Base-by-base conservation (phyloP, 2,113 vertebrate species). In the Plotosus lineatus region DNA sequence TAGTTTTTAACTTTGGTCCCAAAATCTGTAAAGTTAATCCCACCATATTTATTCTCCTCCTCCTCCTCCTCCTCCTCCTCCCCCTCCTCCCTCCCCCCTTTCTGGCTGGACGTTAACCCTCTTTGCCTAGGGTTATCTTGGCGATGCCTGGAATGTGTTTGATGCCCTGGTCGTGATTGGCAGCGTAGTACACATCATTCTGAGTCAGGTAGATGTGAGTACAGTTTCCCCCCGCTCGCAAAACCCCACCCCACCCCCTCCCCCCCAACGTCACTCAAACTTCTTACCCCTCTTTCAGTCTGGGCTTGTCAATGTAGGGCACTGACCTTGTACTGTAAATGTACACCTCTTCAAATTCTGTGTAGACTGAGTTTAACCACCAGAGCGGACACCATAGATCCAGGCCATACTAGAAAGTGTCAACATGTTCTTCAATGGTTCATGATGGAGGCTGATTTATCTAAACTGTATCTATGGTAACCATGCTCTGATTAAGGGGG, bases 181-280 rank as follows among this genome's bases (percentile, higher is more conserved):
- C 96, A 99, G 98, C 94, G 95, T 99, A 94, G 94, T 99, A 92
- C 96, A 99, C 96, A 97, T 99, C 96, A 94, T 97, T 92, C 97
- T 99, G 92, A 98, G 96, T 95, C 96, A 99, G 96, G 95, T 98
- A 88, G 95, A 97, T 91, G 92, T 94, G 92, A 95, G 94, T 80
- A 83, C 79, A 48, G 72, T 74, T 80, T 51, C 76, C 40, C 12
- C 55, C 36, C 58, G 38, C 3, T 15, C 40, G 38, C 23, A 2
- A 0, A 2, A 4, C 65, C 1, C 3, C 12, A 12, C 12, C 28
- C 44, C 17, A 11, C 4, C 56, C 28, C 28, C 9, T 26, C 3
- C 21, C 15, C 44, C 60, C 50, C 38, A 19, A 51, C 80, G 77
- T 75, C 60, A 65, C 82, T 69, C 51, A 77, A n/a, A 80, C 75